Base-by-base conservation (phyloP, 2,113 vertebrate genomes). In the Apodemus sylvaticus region DNA sequence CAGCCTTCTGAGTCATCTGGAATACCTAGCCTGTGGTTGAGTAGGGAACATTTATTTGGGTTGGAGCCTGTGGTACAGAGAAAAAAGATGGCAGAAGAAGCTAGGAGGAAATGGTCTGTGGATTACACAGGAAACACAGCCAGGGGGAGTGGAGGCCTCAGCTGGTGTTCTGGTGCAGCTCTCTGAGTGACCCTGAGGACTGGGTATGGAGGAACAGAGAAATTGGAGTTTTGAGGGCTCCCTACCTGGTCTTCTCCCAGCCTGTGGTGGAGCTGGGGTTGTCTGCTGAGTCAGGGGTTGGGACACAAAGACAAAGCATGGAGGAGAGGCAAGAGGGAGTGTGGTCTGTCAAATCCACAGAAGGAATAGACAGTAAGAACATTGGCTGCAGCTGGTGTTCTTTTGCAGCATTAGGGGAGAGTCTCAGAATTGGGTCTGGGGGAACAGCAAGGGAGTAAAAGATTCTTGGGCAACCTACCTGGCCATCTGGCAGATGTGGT, bases 1-100 rank as follows among this genome's bases (percentile, higher is more conserved):
- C 17, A 79, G 19, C 19, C 19, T 55, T 36, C 34, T 11, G 20
- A 4, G 2, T 55, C 4, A 20, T 55, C 34, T 79, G 77, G 51
- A 2, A 55, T 10, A 16, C 19, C 5, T 55, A 53, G 34, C 9
- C 7, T 55, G 19, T n/a, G 19, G 9, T 79, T 79, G 31, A 78
- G 16, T 53, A 55, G 34, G 2, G 3, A 2, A 1, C 36, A 1
- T 22, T 4, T 55, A 34, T 9, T 36, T 17, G 51, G 36, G 4
- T 55, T n/a, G 19, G 19, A 10, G 48, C 9, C 51, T 55, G 31
- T 11, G 17, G 55, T 13, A 78, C 51, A 22, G 31, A 19, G 4
- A 36, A 17, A n/a, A 19, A 20, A 51, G 48, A 36, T 16, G 8
- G 9, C 0, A 53, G 31, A 55, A 12, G 34, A n/a, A 53, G 51